These are phyloP conservation scores for Sebastes hubbsi DNA, from an alignment of 2,797 vertebrate genomes.

Conservation along the genomic window DNA sequence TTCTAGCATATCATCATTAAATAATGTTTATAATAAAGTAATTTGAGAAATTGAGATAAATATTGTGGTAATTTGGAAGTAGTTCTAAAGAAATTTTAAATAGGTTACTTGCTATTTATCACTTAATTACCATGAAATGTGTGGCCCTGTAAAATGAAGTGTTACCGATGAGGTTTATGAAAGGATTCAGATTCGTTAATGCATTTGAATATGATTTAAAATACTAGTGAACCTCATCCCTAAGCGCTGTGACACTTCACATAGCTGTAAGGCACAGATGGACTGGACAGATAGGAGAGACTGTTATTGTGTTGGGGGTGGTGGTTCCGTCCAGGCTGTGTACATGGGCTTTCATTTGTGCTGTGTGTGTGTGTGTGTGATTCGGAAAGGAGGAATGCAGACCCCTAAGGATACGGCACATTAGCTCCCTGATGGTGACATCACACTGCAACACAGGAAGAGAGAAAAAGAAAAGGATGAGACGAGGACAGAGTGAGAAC, in stretches of 20 bases:
- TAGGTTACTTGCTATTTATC: too few species aligned
- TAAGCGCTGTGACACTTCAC: not conserved
- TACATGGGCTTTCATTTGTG: conserved; percentile 33
- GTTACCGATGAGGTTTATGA: not conserved
- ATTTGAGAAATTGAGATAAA: too few species aligned
- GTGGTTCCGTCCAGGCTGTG: conserved; percentile 8
- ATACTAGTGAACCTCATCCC: not conserved
- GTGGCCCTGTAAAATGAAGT: too few species aligned
- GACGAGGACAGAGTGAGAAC: conserved; percentile 30
- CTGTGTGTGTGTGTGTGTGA: conserved; percentile 24
- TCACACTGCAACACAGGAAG: conserved; percentile 65
- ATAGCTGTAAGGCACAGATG: conserved; percentile 6
- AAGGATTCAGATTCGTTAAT: not conserved
- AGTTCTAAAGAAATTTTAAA: too few species aligned
- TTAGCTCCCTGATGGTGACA: conserved; percentile 71
- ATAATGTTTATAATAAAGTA: too few species aligned
- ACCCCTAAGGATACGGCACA: conserved; percentile 64
- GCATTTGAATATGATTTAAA: not conserved
- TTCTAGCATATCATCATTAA: too few species aligned
- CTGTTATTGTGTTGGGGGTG: not conserved
- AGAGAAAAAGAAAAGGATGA: conserved; percentile 16
- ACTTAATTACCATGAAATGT: accelerated
- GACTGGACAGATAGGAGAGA: not conserved
- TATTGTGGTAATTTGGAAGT: too few species aligned
- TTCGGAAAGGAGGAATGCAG: conserved; percentile 46